phyloP scores from a whole-genome alignment of 2,888 invertebrate species.

The Zonitis immaculata region DNA sequence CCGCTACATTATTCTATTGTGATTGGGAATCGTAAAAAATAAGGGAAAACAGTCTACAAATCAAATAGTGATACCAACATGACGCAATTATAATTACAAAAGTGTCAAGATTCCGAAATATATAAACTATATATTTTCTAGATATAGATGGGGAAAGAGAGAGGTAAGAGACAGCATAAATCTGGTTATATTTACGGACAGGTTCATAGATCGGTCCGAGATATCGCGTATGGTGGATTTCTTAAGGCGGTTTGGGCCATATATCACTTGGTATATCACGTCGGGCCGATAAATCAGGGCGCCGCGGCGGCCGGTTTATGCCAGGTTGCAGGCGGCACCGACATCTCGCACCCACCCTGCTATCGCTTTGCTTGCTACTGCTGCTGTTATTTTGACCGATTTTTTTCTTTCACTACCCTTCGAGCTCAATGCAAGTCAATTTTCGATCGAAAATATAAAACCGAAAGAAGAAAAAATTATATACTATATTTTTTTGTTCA shows the following conservation, averaged over 20 bases:
- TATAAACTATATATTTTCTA: not conserved
- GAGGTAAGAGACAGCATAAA: conserved; percentile 40
- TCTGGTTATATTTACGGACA: conserved; percentile 47
- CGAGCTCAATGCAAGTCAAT: too few relatives aligned
- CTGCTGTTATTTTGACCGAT: not conserved
- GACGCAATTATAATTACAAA: conserved; percentile 36
- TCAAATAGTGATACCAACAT: conserved; percentile 35
- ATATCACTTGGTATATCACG: conserved; percentile 49
- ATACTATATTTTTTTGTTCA: too few relatives aligned
- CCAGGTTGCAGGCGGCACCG: conserved; percentile 39
- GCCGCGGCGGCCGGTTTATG: conserved; percentile 32
- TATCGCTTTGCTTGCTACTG: conserved; percentile 4
- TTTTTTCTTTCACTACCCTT: not conserved
- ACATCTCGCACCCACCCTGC: conserved; percentile 25
- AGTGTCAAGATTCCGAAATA: conserved; percentile 21
- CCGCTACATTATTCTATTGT: not conserved
- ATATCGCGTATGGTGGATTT: conserved; percentile 44
- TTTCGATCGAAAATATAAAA: not conserved
- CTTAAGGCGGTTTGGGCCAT: conserved; percentile 42
- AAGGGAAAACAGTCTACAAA: conserved; percentile 24
- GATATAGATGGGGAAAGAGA: not conserved
- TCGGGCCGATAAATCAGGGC: conserved; percentile 47
- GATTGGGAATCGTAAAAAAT: not conserved
- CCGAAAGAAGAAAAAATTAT: conserved; percentile 1
- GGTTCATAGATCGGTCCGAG: conserved; percentile 46